A percentile compares a stretch with the other conserved stretches of the same genome.
These are phyloP conservation scores for Centropus bengalensis DNA, from an alignment of 2,113 vertebrate genomes.

Conservation along the genomic window DNA sequence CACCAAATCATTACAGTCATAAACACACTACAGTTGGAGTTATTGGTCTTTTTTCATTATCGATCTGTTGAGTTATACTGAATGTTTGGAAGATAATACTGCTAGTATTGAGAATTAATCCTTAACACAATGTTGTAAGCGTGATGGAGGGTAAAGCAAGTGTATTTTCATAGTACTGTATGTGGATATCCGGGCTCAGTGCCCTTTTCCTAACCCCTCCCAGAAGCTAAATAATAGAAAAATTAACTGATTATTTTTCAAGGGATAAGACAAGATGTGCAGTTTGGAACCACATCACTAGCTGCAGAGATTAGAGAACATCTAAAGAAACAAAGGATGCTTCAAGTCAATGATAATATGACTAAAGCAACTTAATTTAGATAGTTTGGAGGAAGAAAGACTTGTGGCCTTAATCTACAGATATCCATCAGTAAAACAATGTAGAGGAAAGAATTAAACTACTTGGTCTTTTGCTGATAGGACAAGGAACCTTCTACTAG, in stretches of 20 bases:
- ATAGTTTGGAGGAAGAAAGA: neutral
- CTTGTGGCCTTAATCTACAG: neutral
- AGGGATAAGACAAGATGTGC: neutral
- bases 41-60: neutral
- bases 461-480: neutral
- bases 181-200: neutral
- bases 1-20: neutral
- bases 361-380: conserved; percentile 18
- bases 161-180: neutral
- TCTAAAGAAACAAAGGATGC: neutral
- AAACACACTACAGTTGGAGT: neutral
- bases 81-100: neutral
- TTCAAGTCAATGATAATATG: neutral
- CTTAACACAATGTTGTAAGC: neutral
- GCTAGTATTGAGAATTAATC: neutral
- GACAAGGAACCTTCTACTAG: neutral
- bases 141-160: neutral
- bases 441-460: neutral
- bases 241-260: neutral
- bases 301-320: neutral
- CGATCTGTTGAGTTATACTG: neutral
- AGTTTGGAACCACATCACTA: neutral
- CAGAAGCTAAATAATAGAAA: neutral
- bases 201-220: neutral
- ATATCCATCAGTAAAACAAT: neutral